Base-by-base conservation (phyloP, 1,140 invertebrate genomes). In the Drosophila aff. region DNA sequence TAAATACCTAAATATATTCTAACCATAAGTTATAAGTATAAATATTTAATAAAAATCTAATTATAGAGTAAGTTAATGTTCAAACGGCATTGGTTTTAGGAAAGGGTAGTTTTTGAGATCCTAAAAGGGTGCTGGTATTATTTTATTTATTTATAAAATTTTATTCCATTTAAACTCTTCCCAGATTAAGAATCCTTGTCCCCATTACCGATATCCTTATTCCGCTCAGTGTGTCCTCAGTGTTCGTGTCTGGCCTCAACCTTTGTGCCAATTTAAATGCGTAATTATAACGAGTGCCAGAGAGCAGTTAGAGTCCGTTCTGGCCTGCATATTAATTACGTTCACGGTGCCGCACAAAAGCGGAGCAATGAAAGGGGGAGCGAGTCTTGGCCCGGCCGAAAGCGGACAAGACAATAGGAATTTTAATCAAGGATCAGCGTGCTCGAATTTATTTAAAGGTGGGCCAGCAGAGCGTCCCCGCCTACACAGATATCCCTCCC, bases 211-310 rank as follows among this genome's bases (percentile, higher is more conserved):
- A 46, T 10, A 16, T 28, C 23, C 64, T 10, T 58, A 26, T 55
- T 49, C 15, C 16, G 21, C 43, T 9, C 28, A 44, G 74, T 75
- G 53, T 58, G 31, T 31, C 36, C 33, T 61, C 44, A 18, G 36
- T 28, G 36, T 58, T 43, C 65, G 44, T 49, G 55, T 67, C 53
- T 43, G 46, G 60, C 61, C 72, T 57, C 66, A 89, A 81, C 85
- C 85, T 90, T 90, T 90, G 81, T 84, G 81, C 85, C 86, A 85
- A 90, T 90, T 90, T 90, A 90, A 89, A 90, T 82, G 85, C 85
- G 85, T 90, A 90, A 90, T 90, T 90, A 90, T 90, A 90, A 90
- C 85, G 76, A 90, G 83, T 82, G 83, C 79, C 76, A 55, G 72
- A 76, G 76, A 89, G 76, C 83, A 87, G 83, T 79, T 81, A 81